These are phyloP conservation scores for Drosophila basisetae DNA, from an alignment of 2,888 invertebrate genomes.

Conservation along the genomic window DNA sequence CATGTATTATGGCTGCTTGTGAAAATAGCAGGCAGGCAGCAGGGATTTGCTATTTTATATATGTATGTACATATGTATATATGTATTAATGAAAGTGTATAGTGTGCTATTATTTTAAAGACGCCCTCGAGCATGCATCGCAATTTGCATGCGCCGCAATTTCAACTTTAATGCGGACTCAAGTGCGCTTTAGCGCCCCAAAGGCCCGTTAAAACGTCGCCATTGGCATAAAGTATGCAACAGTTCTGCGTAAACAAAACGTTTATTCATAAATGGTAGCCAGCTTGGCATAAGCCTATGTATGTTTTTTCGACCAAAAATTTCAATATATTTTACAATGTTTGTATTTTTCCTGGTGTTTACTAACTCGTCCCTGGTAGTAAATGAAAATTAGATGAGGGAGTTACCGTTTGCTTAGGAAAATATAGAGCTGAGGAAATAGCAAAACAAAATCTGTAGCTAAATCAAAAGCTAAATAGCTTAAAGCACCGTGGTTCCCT, in stretches of 20 bases:
- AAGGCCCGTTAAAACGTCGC: constrained; percentile 34
- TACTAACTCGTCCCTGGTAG: neutral
- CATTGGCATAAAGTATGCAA: constrained; percentile 36
- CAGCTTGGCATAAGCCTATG: constrained; percentile 16
- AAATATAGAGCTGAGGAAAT: neutral
- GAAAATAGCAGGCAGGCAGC: constrained; percentile 1
- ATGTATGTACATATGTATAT: neutral
- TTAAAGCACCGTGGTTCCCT: neutral
- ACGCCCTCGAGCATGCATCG: constrained; percentile 51
- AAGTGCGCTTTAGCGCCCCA: constrained; percentile 8
- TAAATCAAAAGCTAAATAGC: constrained; percentile 5
- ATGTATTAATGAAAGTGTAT: neutral
- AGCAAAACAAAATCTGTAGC: neutral
- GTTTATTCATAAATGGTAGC: constrained; percentile 31
- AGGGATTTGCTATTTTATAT: constrained; percentile 25
- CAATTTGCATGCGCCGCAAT: constrained; percentile 60
- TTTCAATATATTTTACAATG: constrained; percentile 34
- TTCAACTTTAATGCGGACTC: constrained; percentile 51
- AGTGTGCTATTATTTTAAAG: constrained; percentile 34
- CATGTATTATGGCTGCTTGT: neutral
- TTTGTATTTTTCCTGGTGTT: constrained; percentile 17
- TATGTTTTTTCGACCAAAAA: constrained; percentile 24
- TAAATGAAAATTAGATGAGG: constrained; percentile 57
- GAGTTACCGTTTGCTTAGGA: constrained; percentile 5
- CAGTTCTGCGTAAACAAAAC: constrained; percentile 46